phyloP scores from a whole-genome alignment of 2,797 vertebrate species.

The Lacerta bilineata region DNA sequence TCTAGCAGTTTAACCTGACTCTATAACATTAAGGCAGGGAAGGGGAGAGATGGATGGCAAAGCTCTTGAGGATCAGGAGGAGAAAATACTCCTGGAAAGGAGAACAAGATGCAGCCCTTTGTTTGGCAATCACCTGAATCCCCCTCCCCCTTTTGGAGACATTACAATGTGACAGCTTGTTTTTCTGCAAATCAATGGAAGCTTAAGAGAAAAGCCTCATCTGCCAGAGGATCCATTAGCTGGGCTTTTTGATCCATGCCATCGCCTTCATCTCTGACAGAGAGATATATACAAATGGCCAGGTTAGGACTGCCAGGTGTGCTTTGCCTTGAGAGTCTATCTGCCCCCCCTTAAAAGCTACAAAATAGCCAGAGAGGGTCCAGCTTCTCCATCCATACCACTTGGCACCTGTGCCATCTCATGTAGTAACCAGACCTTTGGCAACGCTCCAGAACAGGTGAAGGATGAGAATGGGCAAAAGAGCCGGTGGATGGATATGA shows the following conservation, averaged over 20 bases:
- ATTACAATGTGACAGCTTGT: not conserved
- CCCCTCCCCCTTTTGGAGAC: not conserved
- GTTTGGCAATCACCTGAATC: slow-evolving; percentile 38
- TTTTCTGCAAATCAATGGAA: slow-evolving; percentile 33
- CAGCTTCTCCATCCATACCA: not conserved
- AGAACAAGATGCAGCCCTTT: slow-evolving; percentile 10
- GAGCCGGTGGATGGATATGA: not conserved
- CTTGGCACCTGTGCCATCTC: not conserved
- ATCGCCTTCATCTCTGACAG: slow-evolving; percentile 34
- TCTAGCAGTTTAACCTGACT: slow-evolving; percentile 18
- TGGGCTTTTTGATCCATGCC: slow-evolving; percentile 22
- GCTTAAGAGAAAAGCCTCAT: slow-evolving; percentile 40
- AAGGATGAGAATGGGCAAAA: not conserved
- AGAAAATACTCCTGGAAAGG: not conserved
- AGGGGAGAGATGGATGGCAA: slow-evolving; percentile 35
- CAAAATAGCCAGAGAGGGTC: not conserved
- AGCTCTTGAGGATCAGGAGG: slow-evolving; percentile 35
- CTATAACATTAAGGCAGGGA: not conserved
- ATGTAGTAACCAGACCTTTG: not conserved
- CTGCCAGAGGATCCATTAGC: slow-evolving; percentile 36
- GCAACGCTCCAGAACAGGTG: not conserved
- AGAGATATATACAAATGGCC: not conserved
- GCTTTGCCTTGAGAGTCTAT: not conserved
- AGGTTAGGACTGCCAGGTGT: not conserved
- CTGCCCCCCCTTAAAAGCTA: not conserved